Base-by-base conservation (phyloP, 1,140 invertebrate genomes). In the Zaprionus inermis region DNA sequence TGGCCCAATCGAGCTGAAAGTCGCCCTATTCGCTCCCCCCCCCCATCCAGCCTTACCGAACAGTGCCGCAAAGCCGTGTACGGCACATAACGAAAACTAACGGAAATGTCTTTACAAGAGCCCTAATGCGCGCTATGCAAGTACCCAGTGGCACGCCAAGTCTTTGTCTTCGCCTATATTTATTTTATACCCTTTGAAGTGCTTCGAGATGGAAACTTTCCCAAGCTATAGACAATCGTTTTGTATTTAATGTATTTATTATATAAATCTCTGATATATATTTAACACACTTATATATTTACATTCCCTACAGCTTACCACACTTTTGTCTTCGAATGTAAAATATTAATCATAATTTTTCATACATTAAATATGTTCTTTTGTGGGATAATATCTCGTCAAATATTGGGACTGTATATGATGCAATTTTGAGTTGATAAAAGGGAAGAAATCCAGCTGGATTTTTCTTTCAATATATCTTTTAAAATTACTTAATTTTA, bases 91-190 rank as follows among this genome's bases (percentile, higher is more conserved):
- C 73, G 54, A 86, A 83, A 71, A 65, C 52, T 52, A 73, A 56
- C 84, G 83, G 82, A 86, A 86, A 88, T 86, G 79, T 83, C 66
- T 54, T 81, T 76, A 86, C 72, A 83, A 79, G 60, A 75, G 59
- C 58, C 54, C 79, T 81, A 78, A 78, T 78, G 51, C 41, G 65
- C 72, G 52, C 24, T 56, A 28, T 18, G 6, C 52, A 68, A 85
- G 55, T 76, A 52, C 69, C 20, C 1, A 12, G n/a, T 36, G n/a
- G 57, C 81, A 84, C 67, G 81, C 78, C 7, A 83, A 14, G 24
- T 55, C 24, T 65, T 38, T 38, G 14, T 32, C 11, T 64, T 12
- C 36, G 36, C 3, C 18, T 55, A 16, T 16, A 14, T 56, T 56
- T 56, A 44, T 18, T 46, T 64, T 22, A 49, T 49, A 49, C 44